Evolutionary conservation across 2,888 invertebrate genomes (phyloP), one percentile per base, ranked within the genome.

Genomic region (Zygothrica quintamaculata): DNA sequence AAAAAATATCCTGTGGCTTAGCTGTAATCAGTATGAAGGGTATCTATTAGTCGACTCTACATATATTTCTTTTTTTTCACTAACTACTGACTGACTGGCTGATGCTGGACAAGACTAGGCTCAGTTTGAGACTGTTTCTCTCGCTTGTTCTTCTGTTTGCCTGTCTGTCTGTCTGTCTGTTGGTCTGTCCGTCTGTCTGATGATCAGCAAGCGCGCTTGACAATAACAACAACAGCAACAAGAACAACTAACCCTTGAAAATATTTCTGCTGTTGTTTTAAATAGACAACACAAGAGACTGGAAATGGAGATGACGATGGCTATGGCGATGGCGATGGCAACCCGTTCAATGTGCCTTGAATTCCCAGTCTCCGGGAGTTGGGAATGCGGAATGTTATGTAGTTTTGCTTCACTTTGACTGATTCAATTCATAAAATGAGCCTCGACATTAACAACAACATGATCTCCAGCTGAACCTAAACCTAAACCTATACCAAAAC

Each of bases 351-450:
- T 25, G 29, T 31, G 9, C 5, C 18, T 22, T 5, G 18, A 22
- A 3, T 22, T 5, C 9, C 29, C n/a, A n/a, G n/a, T 29, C 7
- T 29, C 29, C 29, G 29, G 29, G 29, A 29, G 29, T 29, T 29
- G n/a, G n/a, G n/a, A 7, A 29, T 9, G 7, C 22, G 42, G 62
- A 61, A 61, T 61, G 61, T 52, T 64, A 3, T 34, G 57, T 42
- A 15, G 13, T 51, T 37, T 55, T 50, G 48, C 67, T 66, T 66
- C 67, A 66, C 69, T 87, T 78, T 84, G 88, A 85, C 88, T 84
- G 88, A 85, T 88, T 87, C 77, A 88, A 88, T 87, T 88, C 88
- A 87, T 87, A 81, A 87, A 87, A 88, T 80, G 77, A 70, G 67
- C 40, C 55, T 36, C 52, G 5, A 18, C 47, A 29, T 50, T 40